Base-by-base conservation (phyloP, 2,113 vertebrate genomes). In the Struthidea cinerea region DNA sequence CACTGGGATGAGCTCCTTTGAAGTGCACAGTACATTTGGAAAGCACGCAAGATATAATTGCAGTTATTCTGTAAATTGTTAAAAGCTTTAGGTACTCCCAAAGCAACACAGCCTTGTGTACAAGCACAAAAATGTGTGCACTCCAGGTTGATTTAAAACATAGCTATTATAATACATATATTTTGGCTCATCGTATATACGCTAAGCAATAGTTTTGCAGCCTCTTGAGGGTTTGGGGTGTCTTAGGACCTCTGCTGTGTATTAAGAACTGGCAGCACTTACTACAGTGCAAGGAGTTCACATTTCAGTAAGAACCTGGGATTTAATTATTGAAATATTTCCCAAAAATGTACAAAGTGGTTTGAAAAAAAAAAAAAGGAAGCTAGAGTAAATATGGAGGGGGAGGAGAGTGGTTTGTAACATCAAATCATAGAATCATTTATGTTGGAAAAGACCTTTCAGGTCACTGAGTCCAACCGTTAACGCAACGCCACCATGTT, bases 401-500 rank as follows among this genome's bases (percentile, higher is more conserved):
- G 37, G 4, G 24, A 73, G 22, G 41, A 69, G 17, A 74, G 7
- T 3, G 2, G 3, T 46, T 57, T 46, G 5, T 42, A 65, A 7
- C 13, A 22, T 11, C 26, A 24, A 67, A 11, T n/a, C 28, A 20
- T 13, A 6, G 60, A 67, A 46, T n/a, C 1, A 37, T 39, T 67
- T n/a, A 3, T 28, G 15, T 8, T 74, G 33, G 33, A 46, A 60
- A 46, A 75, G 23, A 21, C 46, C 18, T 74, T 33, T 52, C 33
- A 59, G 28, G 9, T 67, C 60, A 17, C 44, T 42, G 32, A 52
- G 19, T 39, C 22, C 68, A 57, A 0, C 37, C 28, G 5, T 19
- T 44, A 20, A 33, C 37, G 10, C 44, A 61, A 9, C 19, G n/a
- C 16, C n/a, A n/a, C 19, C 0, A 0, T 47, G 47, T 35, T 79